Conservation (phyloP, 2,888 invertebrate species). For the Noctua janthina region DNA sequence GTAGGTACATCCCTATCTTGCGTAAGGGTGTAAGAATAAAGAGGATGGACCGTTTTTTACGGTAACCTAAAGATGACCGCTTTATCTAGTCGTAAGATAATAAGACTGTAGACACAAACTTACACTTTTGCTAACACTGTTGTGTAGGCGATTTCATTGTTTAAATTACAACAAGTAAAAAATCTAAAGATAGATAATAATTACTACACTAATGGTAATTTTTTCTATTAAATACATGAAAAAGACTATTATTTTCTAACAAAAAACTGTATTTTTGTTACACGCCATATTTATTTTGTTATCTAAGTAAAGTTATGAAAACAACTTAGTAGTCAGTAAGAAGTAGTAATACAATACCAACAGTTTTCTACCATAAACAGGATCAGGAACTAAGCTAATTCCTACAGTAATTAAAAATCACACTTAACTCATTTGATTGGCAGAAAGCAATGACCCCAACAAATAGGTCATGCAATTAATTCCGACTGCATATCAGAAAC, state of each 20-base stretch:
- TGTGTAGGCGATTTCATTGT: neutral
- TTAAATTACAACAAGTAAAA: neutral
- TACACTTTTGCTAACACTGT: neutral
- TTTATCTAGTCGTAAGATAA: neutral
- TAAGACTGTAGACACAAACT: neutral
- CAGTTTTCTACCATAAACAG: neutral
- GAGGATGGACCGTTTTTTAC: neutral
- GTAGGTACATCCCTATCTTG: neutral
- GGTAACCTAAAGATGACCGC: neutral
- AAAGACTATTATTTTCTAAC: no score
- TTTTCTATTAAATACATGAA: no score
- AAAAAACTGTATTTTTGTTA: no score
- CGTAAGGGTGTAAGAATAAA: neutral
- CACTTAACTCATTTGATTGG: conserved; percentile 4
- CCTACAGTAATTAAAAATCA: neutral
- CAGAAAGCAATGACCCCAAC: conserved; percentile 49
- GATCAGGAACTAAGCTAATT: neutral
- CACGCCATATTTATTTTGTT: no score
- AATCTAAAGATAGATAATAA: neutral
- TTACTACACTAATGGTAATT: neutral
- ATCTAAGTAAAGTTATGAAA: no score
- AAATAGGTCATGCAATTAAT: conserved; percentile 62
- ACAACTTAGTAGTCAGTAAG: no score
- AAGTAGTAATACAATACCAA: no score
- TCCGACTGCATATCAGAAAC: conserved; percentile 47